A percentile compares a stretch with the other conserved stretches of the same genome.
These are phyloP conservation scores for Resseliella maxima DNA, from an alignment of 2,888 invertebrate species.

Conservation along the genomic window DNA sequence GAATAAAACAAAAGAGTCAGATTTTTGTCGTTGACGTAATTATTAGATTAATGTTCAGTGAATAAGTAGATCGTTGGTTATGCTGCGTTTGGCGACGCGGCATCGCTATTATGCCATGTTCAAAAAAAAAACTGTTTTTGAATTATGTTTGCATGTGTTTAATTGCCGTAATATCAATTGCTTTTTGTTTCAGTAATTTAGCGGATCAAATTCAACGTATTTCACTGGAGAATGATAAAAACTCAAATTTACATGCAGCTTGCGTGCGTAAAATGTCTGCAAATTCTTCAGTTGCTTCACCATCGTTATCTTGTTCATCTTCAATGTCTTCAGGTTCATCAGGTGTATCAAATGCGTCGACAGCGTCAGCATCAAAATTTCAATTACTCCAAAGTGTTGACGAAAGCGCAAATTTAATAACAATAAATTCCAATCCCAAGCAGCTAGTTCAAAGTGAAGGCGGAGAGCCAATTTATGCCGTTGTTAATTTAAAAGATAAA, in stretches of 20 bases:
- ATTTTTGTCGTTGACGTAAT: conserved; percentile 15
- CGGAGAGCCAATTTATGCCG: conserved; percentile 63
- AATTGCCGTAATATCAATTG: neutral
- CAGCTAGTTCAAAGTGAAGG: neutral
- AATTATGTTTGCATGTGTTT: conserved; percentile 17
- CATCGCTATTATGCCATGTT: neutral
- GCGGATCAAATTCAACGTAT: conserved; percentile 62
- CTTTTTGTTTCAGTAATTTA: conserved; percentile 58
- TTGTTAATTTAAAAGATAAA: conserved; percentile 64
- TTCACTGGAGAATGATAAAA: conserved; percentile 60
- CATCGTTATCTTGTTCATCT: conserved; percentile 32
- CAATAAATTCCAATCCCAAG: neutral
- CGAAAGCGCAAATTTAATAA: neutral
- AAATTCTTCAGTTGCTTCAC: conserved; percentile 45
- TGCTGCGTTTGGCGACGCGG: neutral
- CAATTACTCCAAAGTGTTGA: neutral
- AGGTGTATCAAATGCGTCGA: conserved; percentile 1
- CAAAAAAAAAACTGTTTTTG: neutral
- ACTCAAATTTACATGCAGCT: neutral
- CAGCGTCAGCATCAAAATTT: conserved; percentile 38
- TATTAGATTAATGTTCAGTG: conserved; percentile 36
- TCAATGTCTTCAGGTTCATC: conserved; percentile 21
- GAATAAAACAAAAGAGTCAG: neutral
- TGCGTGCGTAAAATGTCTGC: neutral
- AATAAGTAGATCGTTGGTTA: conserved; percentile 35